phyloP scores from a whole-genome alignment of 1,140 invertebrate species.

The Drosophila novamexicana region DNA sequence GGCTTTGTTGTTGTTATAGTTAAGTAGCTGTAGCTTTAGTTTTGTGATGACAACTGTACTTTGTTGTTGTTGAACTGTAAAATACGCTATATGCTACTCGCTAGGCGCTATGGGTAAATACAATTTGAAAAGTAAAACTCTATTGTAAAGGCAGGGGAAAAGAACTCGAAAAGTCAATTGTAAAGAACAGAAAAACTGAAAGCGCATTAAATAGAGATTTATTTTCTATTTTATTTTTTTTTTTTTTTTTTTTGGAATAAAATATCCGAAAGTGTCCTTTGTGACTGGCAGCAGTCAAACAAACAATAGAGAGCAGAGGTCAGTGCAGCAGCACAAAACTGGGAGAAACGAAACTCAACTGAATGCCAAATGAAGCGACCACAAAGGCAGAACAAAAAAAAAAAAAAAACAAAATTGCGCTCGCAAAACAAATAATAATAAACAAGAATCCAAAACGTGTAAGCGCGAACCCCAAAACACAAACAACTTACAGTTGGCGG shows the following conservation, averaged over 20 bases:
- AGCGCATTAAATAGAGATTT: slow-evolving; percentile 1
- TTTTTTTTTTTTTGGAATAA: slow-evolving; percentile 7
- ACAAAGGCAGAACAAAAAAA: slow-evolving; percentile 26
- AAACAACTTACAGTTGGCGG: slow-evolving; percentile 91
- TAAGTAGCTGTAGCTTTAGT: slow-evolving; percentile 46
- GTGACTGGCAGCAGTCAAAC: slow-evolving; percentile 16
- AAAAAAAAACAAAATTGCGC: slow-evolving; percentile 43
- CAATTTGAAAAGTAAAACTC: slow-evolving; percentile 31
- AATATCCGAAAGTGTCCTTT: slow-evolving; percentile 26
- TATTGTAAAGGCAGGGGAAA: slow-evolving; percentile 31
- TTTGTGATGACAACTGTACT: slow-evolving; percentile 48
- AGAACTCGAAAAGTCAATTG: slow-evolving; percentile 16
- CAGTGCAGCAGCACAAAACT: slow-evolving; percentile 13
- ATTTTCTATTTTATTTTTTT: slow-evolving; percentile 7
- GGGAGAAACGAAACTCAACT: slow-evolving; percentile 15
- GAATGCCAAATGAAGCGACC: slow-evolving; percentile 46
- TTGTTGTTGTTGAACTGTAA: slow-evolving; percentile 57
- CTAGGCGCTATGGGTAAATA: slow-evolving; percentile 66
- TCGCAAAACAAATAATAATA: slow-evolving; percentile 45
- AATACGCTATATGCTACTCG: slow-evolving; percentile 63
- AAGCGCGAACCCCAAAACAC: slow-evolving; percentile 35
- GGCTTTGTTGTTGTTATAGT: slow-evolving; percentile 30
- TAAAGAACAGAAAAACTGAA: slow-evolving; percentile 9
- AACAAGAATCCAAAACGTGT: slow-evolving; percentile 16
- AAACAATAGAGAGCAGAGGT: slow-evolving; percentile 7